phyloP scores from a whole-genome alignment of 2,888 invertebrate genomes.

The Apamea monoglypha region DNA sequence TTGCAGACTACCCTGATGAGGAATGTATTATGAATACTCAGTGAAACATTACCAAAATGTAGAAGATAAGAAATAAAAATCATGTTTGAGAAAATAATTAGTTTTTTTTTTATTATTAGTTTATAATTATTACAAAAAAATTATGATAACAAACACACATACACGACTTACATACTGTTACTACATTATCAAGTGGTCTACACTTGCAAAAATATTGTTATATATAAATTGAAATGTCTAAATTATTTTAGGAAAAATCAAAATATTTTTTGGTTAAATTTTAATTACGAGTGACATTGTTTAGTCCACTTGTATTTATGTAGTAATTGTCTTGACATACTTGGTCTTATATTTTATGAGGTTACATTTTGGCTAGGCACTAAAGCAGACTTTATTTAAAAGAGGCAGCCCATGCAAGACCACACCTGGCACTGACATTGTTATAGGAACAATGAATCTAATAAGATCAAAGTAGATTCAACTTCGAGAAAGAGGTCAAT shows the following conservation, averaged over 20 bases:
- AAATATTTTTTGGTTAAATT: neutral
- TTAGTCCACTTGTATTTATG: neutral
- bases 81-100: slow-evolving; percentile 41
- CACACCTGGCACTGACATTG: neutral
- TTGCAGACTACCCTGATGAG: neutral
- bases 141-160: slow-evolving; percentile 13
- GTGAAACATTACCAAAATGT: slow-evolving; percentile 25
- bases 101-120: slow-evolving; percentile 29
- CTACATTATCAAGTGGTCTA: slow-evolving; percentile 22
- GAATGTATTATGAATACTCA: slow-evolving; percentile 45
- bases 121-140: slow-evolving; percentile 39
- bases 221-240: slow-evolving; percentile 2
- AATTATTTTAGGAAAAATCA: neutral
- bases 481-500: neutral
- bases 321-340: neutral
- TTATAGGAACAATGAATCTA: neutral
- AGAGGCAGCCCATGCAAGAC: neutral
- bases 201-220: slow-evolving; percentile 14
- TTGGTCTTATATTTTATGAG: neutral
- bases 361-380: neutral
- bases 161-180: slow-evolving; percentile 30
- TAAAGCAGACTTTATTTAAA: too few relatives aligned
- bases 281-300: neutral
- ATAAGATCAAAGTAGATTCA: neutral
- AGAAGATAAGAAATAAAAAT: slow-evolving; percentile 34